Evolutionary conservation across 2,113 vertebrate species (phyloP).

Genomic region (Epinephelus cyanopodus): DNA sequence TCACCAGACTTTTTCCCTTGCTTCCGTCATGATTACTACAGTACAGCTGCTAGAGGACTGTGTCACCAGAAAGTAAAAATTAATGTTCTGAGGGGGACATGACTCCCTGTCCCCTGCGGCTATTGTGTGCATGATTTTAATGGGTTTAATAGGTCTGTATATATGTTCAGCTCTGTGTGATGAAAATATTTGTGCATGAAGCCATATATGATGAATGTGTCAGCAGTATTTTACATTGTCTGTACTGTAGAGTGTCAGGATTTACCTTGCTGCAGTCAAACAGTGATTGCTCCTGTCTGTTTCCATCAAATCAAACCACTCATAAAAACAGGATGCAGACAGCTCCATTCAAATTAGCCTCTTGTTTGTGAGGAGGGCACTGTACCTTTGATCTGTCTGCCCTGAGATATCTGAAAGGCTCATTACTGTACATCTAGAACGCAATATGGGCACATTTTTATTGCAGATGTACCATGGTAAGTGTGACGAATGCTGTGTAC

Average conservation of each 20-base stretch:
- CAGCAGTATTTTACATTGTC: not conserved
- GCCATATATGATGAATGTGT: not conserved
- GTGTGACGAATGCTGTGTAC: conserved; percentile 1
- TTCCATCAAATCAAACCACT: conserved; percentile 1
- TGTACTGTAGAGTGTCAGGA: not conserved
- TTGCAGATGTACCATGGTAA: not conserved
- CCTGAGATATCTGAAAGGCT: not conserved
- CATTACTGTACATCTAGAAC: not conserved
- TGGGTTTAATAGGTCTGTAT: not conserved
- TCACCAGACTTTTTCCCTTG: too few relatives aligned
- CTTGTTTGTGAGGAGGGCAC: not conserved
- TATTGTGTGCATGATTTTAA: not conserved
- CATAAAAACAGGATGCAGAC: not conserved
- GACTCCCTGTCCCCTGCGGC: not conserved
- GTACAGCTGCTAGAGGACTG: not conserved
- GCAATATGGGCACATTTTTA: not conserved
- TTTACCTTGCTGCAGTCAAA: not conserved
- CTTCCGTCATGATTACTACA: not conserved
- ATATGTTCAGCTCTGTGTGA: not conserved
- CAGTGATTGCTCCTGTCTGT: conserved; percentile 14
- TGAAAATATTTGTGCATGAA: not conserved
- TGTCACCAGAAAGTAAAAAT: not conserved
- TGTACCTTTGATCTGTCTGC: not conserved
- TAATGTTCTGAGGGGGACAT: not conserved
- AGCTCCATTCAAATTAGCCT: conserved; percentile 2